Conservation (phyloP, 2,888 invertebrate species). For the Drepana falcataria region DNA sequence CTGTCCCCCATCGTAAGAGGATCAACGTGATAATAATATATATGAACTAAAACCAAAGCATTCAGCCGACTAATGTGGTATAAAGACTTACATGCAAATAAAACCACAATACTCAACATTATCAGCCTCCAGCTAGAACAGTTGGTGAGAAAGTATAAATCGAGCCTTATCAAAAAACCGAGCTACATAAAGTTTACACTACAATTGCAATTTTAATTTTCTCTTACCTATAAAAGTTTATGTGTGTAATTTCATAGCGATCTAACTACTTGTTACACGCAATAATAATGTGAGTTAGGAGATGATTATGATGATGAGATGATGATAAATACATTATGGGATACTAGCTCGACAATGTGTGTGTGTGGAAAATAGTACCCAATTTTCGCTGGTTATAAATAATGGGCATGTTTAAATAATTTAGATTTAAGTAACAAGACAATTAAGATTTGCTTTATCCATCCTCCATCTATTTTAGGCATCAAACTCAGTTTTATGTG, state of each 20-base stretch:
- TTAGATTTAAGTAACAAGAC: too few relatives aligned
- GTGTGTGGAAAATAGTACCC: too few relatives aligned
- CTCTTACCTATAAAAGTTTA: slow-evolving; percentile 40
- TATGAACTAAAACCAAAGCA: too few relatives aligned
- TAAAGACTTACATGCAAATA: slow-evolving; percentile 30
- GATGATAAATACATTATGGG: too few relatives aligned
- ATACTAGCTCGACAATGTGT: too few relatives aligned
- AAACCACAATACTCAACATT: slow-evolving; percentile 36
- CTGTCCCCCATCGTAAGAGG: too few relatives aligned
- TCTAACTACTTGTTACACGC: slow-evolving; percentile 13
- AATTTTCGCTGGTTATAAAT: too few relatives aligned
- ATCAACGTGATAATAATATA: too few relatives aligned
- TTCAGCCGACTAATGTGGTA: neutral
- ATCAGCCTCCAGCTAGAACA: slow-evolving; percentile 27
- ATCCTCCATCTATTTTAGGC: too few relatives aligned
- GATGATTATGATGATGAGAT: neutral
- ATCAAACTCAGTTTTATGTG: too few relatives aligned
- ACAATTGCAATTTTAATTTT: slow-evolving; percentile 63
- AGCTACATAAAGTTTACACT: slow-evolving; percentile 42
- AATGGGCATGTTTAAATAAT: too few relatives aligned
- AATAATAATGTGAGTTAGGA: slow-evolving; percentile 12
- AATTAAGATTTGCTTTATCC: too few relatives aligned
- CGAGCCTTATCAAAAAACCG: slow-evolving; percentile 31
- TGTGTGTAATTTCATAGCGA: slow-evolving; percentile 19
- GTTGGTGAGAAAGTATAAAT: slow-evolving; percentile 28